Base-by-base conservation (phyloP, 2,888 invertebrate genomes). In the Hesperia comma region DNA sequence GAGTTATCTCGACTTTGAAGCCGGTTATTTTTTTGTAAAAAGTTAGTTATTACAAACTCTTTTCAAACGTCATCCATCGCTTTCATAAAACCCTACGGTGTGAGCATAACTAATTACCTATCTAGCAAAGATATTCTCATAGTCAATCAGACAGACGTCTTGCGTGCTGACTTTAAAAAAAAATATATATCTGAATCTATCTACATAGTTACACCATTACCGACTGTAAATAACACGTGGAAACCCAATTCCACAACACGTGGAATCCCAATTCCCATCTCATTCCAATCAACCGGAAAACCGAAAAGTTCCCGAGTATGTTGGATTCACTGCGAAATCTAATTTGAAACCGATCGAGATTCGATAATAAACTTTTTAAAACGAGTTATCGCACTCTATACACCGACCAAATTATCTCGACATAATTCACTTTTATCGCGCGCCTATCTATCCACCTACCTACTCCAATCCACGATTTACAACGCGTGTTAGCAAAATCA, bases 281-380 rank as follows among this genome's bases (percentile, higher is more conserved):
- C 57, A 51, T 51, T 63, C 57, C 63, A 63, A 63, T 63, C 63
- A 57, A n/a, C 21, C 63, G 57, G 63, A 63, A 63, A 51, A 57
- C 63, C 57, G 63, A 57, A 63, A 63, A 57, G 49, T 57, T 63
- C 49, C 49, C 32, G 33, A 53, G 7, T 63, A 54, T n/a, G 33
- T 53, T n/a, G 8, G 8, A 61, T 61, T 15, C 51, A 61, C 51
- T 21, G 61, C 37, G 51, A 1, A 61, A 61, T 56, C 55, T 63
- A 63, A 63, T 63, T 63, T 63, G 63, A 51, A 57, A 51, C 40
- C 49, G 10, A 37, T 33, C 53, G 54, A 40, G 40, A 41, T 6
- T 41, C 40, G 26, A 57, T 49, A 40, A 57, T 37, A 19, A 57
- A 57, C 49, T 46, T 63, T 63, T 63, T 57, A 51, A 57, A 21